Conservation (phyloP, 2,888 invertebrate genomes). For the Dusona sp. region DNA sequence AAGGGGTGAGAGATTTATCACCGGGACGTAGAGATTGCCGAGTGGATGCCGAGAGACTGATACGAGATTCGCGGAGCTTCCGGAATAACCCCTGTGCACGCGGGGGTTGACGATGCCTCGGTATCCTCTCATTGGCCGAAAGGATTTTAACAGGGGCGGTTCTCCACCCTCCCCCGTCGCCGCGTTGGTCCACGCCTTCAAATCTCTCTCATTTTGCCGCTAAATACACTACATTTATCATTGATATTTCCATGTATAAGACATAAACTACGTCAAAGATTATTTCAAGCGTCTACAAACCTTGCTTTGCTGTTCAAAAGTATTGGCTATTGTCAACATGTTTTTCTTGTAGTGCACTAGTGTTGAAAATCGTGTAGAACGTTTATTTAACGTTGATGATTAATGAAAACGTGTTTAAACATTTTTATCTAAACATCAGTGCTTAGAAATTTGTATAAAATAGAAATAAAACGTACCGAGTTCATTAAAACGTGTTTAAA, state of each 20-base stretch:
- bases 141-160: conserved; percentile 68
- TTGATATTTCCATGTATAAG: conserved; percentile 5
- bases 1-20: conserved; percentile 24
- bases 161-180: conserved; percentile 56
- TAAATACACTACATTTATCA: background rate
- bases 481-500: too few species aligned
- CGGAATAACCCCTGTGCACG: conserved; percentile 66
- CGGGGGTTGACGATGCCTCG: conserved; percentile 69
- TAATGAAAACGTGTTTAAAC: background rate
- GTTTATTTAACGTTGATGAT: background rate
- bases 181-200: conserved; percentile 68
- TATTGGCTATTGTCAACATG: background rate
- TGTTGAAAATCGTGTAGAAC: background rate
- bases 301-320: background rate
- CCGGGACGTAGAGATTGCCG: conserved; percentile 66
- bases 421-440: background rate
- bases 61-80: conserved; percentile 74
- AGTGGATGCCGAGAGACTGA: conserved; percentile 77
- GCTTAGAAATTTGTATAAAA: background rate
- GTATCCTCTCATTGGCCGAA: conserved; percentile 68
- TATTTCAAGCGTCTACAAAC: background rate
- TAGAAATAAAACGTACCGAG: background rate
- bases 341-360: background rate
- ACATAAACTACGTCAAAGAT: background rate
- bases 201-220: conserved; percentile 15